Evolutionary conservation across 1,140 invertebrate species (phyloP), one percentile per base, ranked within the genome.

Genomic region (Helicoverpa zea): DNA sequence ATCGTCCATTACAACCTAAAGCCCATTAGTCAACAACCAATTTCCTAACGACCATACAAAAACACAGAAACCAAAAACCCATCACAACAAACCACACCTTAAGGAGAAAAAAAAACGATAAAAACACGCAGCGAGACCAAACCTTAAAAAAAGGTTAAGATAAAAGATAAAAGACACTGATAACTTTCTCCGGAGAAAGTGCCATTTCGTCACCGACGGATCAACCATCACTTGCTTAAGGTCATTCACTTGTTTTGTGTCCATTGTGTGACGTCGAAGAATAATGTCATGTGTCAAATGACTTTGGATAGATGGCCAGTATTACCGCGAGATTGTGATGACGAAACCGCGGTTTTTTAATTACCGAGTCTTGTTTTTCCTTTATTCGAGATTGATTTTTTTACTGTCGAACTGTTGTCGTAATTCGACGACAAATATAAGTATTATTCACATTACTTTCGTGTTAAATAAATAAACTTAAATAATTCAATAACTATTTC

Each of bases 121-220:
- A 16, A 1, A n/a, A 58, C 54, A 58, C 54, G 54, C 54, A 58
- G 18, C 4, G 54, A 58, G 16, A 58, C 54, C 59, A 30, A 9
- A 64, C 14, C 30, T 16, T 23, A 68, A 35, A 68, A 51, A 68
- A 47, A 2, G 51, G 43, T 47, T 51, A 16, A 51, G 64, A 68
- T 68, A 68, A 68, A 68, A 68, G 35, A 23, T 68, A 23, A 18
- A 64, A 64, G 64, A 47, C 5, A 7, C 18, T 18, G 64, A 49
- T 51, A 3, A 49, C 47, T 68, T 68, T 51, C 64, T 49, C 47
- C 23, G 9, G 43, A 68, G 64, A 68, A 68, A 68, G 64, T 68
- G 16, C 11, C 30, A 64, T 68, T 68, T 68, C 64, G 64, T 68
- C 64, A 51, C 16, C 10, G 47, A 2, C 63, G 16, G 63, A 64